Percentiles rank a stretch among this genome's conserved stretches.
phyloP scores from a whole-genome alignment of 2,888 invertebrate species.

The Melolontha melolontha region DNA sequence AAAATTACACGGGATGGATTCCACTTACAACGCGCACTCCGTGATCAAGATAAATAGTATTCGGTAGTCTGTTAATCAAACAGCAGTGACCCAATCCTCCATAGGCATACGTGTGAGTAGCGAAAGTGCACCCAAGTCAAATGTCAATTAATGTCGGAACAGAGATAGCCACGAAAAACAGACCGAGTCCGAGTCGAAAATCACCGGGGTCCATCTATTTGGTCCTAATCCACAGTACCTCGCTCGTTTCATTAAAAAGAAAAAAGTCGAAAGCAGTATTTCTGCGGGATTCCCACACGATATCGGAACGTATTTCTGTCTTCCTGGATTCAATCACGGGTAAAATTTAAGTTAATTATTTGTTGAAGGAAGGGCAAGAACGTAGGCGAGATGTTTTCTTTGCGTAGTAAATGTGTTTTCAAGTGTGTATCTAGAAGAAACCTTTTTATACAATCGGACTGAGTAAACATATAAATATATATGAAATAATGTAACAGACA shows the following conservation, averaged over 20 bases:
- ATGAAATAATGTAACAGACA: too few relatives aligned
- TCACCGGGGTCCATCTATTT: neutral
- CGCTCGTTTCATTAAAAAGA: neutral
- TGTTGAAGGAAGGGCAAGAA: too few relatives aligned
- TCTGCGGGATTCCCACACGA: too few relatives aligned
- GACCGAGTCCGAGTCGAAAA: neutral
- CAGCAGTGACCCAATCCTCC: neutral
- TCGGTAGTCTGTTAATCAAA: constrained; percentile 30
- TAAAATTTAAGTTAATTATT: too few relatives aligned
- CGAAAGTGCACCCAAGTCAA: constrained; percentile 19
- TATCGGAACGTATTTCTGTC: too few relatives aligned
- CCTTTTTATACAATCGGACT: too few relatives aligned
- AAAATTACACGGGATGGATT: constrained; percentile 32
- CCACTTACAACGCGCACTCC: constrained; percentile 23
- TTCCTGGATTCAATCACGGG: too few relatives aligned
- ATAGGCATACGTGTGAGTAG: constrained; percentile 12
- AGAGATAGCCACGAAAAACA: constrained; percentile 12
- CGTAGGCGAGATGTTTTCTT: too few relatives aligned
- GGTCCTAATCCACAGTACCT: neutral
- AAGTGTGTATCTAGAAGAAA: too few relatives aligned
- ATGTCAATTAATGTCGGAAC: constrained; percentile 15
- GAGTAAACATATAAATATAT: too few relatives aligned
- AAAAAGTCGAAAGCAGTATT: too few relatives aligned
- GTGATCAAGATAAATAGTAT: constrained; percentile 38
- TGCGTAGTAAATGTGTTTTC: too few relatives aligned